Percentiles rank a stretch among this genome's conserved stretches.
phyloP scores from a whole-genome alignment of 2,888 invertebrate genomes.

The Amphipyra berbera region DNA sequence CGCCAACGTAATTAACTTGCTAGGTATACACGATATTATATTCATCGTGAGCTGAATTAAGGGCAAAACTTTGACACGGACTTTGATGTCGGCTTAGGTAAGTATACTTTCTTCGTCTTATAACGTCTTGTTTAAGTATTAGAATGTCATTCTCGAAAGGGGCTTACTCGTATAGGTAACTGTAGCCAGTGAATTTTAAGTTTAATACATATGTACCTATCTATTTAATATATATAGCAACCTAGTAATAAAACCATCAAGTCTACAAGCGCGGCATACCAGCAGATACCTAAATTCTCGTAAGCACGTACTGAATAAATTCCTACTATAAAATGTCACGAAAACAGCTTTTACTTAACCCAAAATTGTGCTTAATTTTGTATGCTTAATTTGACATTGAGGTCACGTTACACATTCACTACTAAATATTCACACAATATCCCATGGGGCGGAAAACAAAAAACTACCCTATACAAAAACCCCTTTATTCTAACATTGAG shows the following conservation, averaged over 20 bases:
- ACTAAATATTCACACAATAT: conserved; percentile 50
- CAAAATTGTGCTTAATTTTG: conserved; percentile 50
- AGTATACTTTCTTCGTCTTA: conserved; percentile 61
- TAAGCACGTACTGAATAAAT: conserved; percentile 44
- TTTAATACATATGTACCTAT: conserved; percentile 9
- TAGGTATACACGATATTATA: conserved; percentile 74
- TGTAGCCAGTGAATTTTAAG: conserved; percentile 18
- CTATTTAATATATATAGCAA: conserved; percentile 19
- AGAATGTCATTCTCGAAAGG: conserved; percentile 42
- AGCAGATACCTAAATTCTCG: conserved; percentile 25
- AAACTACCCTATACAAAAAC: conserved; percentile 11
- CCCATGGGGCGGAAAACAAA: conserved; percentile 27
- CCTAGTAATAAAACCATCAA: conserved; percentile 21
- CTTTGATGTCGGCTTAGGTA: conserved; percentile 70
- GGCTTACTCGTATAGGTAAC: conserved; percentile 23
- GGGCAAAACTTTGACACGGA: conserved; percentile 70
- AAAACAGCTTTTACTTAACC: conserved; percentile 50
- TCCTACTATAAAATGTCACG: conserved; percentile 44
- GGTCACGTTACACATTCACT: conserved; percentile 50
- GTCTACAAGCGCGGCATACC: conserved; percentile 19
- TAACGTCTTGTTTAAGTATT: conserved; percentile 56
- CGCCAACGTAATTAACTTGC: conserved; percentile 75
- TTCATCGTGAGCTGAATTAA: conserved; percentile 81
- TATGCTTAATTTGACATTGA: conserved; percentile 54
- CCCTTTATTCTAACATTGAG: conserved; percentile 8